Evolutionary conservation across 2,888 invertebrate genomes (phyloP).

Genomic region (Heliconius aoede): DNA sequence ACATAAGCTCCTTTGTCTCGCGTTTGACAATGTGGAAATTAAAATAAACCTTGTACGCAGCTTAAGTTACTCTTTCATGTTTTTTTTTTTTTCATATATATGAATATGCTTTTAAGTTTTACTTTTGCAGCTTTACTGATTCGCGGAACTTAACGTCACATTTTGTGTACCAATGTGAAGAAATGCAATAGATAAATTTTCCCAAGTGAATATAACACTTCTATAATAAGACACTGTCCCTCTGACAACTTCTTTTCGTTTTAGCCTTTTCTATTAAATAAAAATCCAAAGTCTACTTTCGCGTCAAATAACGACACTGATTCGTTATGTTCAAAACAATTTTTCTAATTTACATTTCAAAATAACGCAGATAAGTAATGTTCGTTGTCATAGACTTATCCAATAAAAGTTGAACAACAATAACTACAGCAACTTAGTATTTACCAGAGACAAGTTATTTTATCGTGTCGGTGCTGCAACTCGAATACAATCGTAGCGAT

Average conservation of each 20-base stretch:
- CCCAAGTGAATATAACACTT: too few species aligned
- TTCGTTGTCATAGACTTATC: neutral
- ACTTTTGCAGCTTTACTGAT: too few species aligned
- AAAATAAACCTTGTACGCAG: neutral
- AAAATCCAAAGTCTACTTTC: too few species aligned
- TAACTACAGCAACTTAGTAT: neutral
- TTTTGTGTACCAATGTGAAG: too few species aligned
- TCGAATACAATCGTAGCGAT: neutral
- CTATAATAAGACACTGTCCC: too few species aligned
- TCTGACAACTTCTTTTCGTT: too few species aligned
- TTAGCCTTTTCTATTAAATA: too few species aligned
- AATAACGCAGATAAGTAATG: neutral
- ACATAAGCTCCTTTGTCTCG: neutral
- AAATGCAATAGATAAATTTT: too few species aligned
- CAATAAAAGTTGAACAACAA: neutral
- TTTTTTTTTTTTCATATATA: too few species aligned
- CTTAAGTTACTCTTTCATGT: neutral
- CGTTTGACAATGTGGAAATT: neutral
- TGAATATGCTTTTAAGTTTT: too few species aligned
- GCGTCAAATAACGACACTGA: too few species aligned
- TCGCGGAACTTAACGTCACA: too few species aligned
- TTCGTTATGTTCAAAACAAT: neutral
- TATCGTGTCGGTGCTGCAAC: conserved; percentile 1
- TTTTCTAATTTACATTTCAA: neutral
- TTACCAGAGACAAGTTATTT: neutral